phyloP scores from a whole-genome alignment of 2,888 invertebrate species.

The Lissonota sp. region DNA sequence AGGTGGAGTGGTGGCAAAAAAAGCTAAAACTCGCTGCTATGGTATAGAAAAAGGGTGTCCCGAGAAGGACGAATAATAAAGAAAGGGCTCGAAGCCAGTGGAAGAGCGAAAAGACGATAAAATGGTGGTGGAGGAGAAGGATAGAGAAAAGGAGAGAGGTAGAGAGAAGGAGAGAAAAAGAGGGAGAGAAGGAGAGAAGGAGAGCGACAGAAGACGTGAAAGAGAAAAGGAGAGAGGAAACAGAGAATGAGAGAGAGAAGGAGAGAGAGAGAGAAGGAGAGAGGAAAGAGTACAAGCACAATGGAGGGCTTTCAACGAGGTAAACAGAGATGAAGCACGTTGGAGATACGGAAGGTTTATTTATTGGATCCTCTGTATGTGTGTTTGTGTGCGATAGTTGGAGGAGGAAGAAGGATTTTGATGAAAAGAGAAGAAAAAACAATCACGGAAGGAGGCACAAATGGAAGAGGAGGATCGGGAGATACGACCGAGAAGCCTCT shows the following conservation, averaged over 20 bases:
- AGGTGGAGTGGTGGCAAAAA: neutral
- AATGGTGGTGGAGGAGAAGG: neutral
- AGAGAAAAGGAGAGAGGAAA: conserved; percentile 31
- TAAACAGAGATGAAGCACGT: neutral
- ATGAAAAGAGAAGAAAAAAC: neutral
- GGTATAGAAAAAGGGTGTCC: conserved; percentile 14
- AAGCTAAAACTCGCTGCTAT: neutral
- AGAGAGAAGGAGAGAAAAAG: neutral
- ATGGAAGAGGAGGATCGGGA: no score
- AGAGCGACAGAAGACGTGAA: no score
- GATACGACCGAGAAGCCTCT: no score
- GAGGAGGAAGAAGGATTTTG: conserved; percentile 21
- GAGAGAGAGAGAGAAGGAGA: no score
- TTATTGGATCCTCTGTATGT: neutral
- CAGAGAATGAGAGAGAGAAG: neutral
- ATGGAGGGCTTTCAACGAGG: neutral
- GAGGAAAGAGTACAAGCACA: neutral
- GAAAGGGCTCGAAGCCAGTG: conserved; percentile 16
- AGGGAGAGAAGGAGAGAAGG: conserved; percentile 9
- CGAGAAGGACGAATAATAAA: conserved; percentile 27
- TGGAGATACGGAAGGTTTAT: neutral
- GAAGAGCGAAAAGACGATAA: conserved; percentile 3
- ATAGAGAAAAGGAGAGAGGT: conserved; percentile 1
- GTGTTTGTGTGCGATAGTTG: neutral
- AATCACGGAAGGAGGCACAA: conserved; percentile 8